Evolutionary conservation across 2,797 vertebrate genomes (phyloP).

Genomic region (Ctenochaetus hawaiiensis): DNA sequence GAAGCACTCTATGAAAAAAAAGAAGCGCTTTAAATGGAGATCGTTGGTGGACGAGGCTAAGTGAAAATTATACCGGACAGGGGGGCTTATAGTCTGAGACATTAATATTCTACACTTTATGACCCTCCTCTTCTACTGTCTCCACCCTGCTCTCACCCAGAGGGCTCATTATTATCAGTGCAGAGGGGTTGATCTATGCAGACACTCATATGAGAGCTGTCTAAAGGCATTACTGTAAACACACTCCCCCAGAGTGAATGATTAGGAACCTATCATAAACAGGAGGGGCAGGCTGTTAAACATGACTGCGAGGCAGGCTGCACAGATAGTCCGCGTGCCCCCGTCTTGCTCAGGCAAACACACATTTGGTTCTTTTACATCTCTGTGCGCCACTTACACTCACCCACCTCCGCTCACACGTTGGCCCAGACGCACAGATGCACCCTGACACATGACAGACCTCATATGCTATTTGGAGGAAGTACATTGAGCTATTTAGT

Average conservation of each 20-base stretch:
- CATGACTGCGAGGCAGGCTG: constrained; percentile 77
- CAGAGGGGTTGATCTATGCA: constrained; percentile 87
- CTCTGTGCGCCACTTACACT: constrained; percentile 59
- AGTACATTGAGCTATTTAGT: constrained; percentile 65
- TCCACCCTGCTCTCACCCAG: constrained; percentile 68
- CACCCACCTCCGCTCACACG: constrained; percentile 72
- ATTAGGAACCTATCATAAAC: constrained; percentile 90
- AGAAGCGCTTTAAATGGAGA: constrained; percentile 51
- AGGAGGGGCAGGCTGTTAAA: constrained; percentile 83
- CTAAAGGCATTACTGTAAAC: constrained; percentile 89
- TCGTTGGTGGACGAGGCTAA: constrained; percentile 54
- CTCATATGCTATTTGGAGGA: constrained; percentile 73
- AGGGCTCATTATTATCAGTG: constrained; percentile 82
- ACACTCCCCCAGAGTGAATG: constrained; percentile 89
- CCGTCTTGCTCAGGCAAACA: constrained; percentile 55
- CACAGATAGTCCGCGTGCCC: constrained; percentile 39
- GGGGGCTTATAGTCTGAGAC: constrained; percentile 32
- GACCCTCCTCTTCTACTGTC: constrained; percentile 56
- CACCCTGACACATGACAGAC: constrained; percentile 79
- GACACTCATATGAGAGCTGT: constrained; percentile 90
- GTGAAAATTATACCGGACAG: constrained; percentile 51
- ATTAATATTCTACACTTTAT: constrained; percentile 70
- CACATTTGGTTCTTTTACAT: constrained; percentile 71
- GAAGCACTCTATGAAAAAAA: constrained; percentile 45
- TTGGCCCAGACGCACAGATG: constrained; percentile 65